These are phyloP conservation scores for Genyomyrus donnyi DNA, from an alignment of 2,113 vertebrate genomes.

Conservation along the genomic window DNA sequence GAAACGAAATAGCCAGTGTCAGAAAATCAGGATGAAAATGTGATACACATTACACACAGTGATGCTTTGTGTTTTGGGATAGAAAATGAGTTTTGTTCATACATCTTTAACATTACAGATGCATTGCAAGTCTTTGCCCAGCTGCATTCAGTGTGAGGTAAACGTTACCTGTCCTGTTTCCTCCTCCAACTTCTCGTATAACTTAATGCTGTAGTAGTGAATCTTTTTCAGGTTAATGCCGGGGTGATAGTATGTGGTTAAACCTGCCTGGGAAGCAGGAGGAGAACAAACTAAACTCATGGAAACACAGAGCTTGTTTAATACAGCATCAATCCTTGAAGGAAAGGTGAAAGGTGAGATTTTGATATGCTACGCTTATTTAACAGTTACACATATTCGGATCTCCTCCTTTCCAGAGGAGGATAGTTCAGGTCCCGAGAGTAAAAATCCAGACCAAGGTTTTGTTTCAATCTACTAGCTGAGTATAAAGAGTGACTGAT, in stretches of 20 bases:
- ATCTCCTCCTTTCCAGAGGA: neutral
- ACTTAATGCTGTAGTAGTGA: slow-evolving; percentile 87
- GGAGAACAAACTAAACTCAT: slow-evolving; percentile 10
- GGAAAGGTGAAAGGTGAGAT: neutral
- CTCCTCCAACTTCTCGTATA: slow-evolving; percentile 85
- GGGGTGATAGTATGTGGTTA: slow-evolving; percentile 95
- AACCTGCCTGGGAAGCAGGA: slow-evolving; percentile 72
- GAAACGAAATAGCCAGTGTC: neutral
- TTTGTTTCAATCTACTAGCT: neutral
- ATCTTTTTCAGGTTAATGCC: slow-evolving; percentile 97
- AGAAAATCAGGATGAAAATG: neutral
- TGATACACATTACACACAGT: neutral
- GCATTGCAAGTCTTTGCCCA: neutral
- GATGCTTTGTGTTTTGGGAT: neutral
- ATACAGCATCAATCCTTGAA: neutral
- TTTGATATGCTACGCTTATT: neutral
- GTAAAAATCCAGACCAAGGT: neutral
- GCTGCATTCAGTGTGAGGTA: neutral
- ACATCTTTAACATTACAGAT: neutral
- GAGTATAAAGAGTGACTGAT: neutral
- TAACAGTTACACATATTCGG: neutral
- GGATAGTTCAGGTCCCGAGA: neutral
- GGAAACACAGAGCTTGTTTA: neutral
- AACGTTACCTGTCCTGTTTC: slow-evolving; percentile 85
- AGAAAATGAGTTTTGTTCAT: neutral